Base-by-base conservation (phyloP, 1,140 invertebrate genomes). In the Condylostylus longicornis region DNA sequence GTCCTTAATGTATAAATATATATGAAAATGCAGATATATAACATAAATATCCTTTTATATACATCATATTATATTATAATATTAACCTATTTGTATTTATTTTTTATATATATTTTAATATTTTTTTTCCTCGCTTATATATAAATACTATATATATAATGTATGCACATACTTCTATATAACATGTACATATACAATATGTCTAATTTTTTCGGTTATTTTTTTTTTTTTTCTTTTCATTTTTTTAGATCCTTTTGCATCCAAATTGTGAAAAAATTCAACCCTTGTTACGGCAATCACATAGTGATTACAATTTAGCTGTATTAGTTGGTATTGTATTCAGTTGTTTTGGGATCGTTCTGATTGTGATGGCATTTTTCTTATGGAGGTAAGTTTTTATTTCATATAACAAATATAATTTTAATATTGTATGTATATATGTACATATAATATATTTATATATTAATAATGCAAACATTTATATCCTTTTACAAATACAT, bases 341-440 rank as follows among this genome's bases (percentile, higher is more conserved):
- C 65, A 77, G 74, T 44, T 70, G 71, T 41, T 73, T 81, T 45
- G 74, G 77, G 36, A 66, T 84, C 34, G 63, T 81, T 48, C 63
- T 84, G 35, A 70, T 75, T 37, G 69, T 82, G 33, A 66, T 74
- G 48, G 75, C 74, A 33, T 73, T 83, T 56, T 63, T 83, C 38
- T 57, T 85, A 18, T 84, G 81, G 79, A 78, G 78, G 79, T 82
- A 68, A 70, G 70, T 67, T 45, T 54, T n/a, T n/a, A n/a, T n/a
- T n/a, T n/a, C n/a, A n/a, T n/a, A n/a, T n/a, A n/a, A n/a, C n/a
- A n/a, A n/a, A n/a, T n/a, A n/a, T n/a, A n/a, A n/a, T n/a, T n/a
- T n/a, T n/a, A n/a, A n/a, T n/a, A n/a, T n/a, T n/a, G n/a, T n/a
- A n/a, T n/a, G n/a, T n/a, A n/a, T n/a, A n/a, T n/a, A n/a, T n/a